Conservation (phyloP, 2,113 vertebrate species). For the Bufo gargarizans region DNA sequence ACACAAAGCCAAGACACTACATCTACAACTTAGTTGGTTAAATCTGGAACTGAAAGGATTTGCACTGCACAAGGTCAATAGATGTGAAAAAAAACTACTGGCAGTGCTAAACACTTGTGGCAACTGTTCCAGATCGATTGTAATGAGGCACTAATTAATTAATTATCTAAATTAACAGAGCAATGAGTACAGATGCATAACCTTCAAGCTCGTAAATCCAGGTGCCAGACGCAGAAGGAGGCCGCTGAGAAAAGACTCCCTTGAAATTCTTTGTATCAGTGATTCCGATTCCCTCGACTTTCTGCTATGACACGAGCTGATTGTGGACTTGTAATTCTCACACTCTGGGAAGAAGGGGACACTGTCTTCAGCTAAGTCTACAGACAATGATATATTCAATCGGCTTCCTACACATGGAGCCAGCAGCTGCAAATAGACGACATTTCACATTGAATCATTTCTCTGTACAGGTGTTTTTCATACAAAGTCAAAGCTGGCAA, state of each 20-base stretch:
- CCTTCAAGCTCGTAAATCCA: constrained; percentile 50
- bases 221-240: constrained; percentile 40
- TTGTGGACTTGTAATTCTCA: constrained; percentile 53
- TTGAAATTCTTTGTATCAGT: background rate
- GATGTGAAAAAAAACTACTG: constrained; percentile 16
- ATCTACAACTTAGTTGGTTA: background rate
- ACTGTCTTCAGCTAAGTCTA: constrained; percentile 30
- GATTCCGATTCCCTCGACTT: constrained; percentile 28
- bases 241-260: background rate
- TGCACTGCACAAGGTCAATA: constrained; percentile 45
- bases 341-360: constrained; percentile 55
- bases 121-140: constrained; percentile 50
- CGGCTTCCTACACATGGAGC: constrained; percentile 43
- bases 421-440: constrained; percentile 46
- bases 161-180: constrained; percentile 54
- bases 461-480: constrained; percentile 49
- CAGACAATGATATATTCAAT: constrained; percentile 54
- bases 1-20: background rate
- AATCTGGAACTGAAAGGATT: background rate
- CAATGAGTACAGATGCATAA: constrained; percentile 47
- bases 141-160: constrained; percentile 57
- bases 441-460: constrained; percentile 51
- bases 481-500: constrained; percentile 52
- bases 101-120: constrained; percentile 40
- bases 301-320: constrained; percentile 28